Evolutionary conservation across 1,140 invertebrate genomes (phyloP).

Genomic region (Glossosoma conforme): DNA sequence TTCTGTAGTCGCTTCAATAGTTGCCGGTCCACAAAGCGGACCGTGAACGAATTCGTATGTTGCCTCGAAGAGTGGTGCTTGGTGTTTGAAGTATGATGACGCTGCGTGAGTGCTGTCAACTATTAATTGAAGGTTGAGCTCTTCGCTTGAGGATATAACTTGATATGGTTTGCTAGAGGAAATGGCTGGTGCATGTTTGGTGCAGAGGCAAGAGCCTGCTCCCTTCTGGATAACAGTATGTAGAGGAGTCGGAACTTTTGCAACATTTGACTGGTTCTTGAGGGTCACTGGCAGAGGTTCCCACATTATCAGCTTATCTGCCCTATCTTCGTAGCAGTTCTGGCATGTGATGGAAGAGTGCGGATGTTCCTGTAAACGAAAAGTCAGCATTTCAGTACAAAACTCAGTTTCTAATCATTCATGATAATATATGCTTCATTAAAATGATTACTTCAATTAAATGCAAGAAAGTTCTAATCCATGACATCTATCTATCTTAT

Average conservation of each 20-base stretch:
- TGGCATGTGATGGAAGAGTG: slow-evolving; percentile 75
- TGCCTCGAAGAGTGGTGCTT: slow-evolving; percentile 74
- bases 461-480: too few relatives aligned
- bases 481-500: too few relatives aligned
- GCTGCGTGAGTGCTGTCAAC: slow-evolving; percentile 78
- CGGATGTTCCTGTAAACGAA: slow-evolving; percentile 55
- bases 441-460: too few relatives aligned
- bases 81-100: slow-evolving; percentile 80
- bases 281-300: slow-evolving; percentile 55
- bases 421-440: neutral
- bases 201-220: slow-evolving; percentile 59
- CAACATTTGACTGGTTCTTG: slow-evolving; percentile 36
- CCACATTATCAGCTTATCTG: slow-evolving; percentile 74
- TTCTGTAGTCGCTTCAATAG: slow-evolving; percentile 69
- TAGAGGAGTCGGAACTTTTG: slow-evolving; percentile 47
- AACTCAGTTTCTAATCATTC: slow-evolving; percentile 2
- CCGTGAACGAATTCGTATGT: slow-evolving; percentile 83
- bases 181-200: slow-evolving; percentile 52
- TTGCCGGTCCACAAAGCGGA: slow-evolving; percentile 77
- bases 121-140: slow-evolving; percentile 70
- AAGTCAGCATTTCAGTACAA: neutral
- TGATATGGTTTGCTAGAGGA: slow-evolving; percentile 54
- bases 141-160: slow-evolving; percentile 71
- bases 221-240: slow-evolving; percentile 51
- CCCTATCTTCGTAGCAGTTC: slow-evolving; percentile 77